These are phyloP conservation scores for Argopecten irradians DNA, from an alignment of 1,140 invertebrate genomes.

Conservation along the genomic window DNA sequence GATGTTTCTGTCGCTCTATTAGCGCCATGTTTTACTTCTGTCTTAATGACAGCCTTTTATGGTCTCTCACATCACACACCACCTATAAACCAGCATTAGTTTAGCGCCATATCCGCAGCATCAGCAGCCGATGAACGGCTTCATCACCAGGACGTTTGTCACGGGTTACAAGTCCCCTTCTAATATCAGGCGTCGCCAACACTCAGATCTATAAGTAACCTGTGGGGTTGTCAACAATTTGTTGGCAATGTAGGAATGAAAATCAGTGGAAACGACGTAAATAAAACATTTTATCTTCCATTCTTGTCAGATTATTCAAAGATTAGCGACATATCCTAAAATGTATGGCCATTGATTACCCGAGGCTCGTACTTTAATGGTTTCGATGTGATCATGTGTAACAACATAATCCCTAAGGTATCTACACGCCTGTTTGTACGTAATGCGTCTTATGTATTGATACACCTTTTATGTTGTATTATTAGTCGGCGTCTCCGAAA, in stretches of 20 bases:
- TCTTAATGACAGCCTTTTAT: slow-evolving; percentile 21
- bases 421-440: neutral
- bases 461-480: neutral
- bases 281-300: neutral
- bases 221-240: neutral
- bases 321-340: neutral
- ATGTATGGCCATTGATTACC: neutral
- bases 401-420: neutral
- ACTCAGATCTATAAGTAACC: slow-evolving; percentile 5
- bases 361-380: neutral
- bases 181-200: neutral
- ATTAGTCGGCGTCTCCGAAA: neutral
- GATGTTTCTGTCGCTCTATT: neutral
- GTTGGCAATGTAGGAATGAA: neutral
- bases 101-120: neutral
- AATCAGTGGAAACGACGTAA: neutral
- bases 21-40: neutral
- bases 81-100: slow-evolving; percentile 1
- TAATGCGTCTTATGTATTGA: neutral
- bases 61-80: neutral
- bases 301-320: slow-evolving; percentile 12
- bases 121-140: slow-evolving; percentile 10
- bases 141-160: slow-evolving; percentile 2
- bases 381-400: neutral
- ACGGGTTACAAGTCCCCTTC: neutral